Percentiles rank a stretch among this genome's conserved stretches.
Conservation (phyloP, 2,888 invertebrate species). For the Alloplasta piceator region DNA sequence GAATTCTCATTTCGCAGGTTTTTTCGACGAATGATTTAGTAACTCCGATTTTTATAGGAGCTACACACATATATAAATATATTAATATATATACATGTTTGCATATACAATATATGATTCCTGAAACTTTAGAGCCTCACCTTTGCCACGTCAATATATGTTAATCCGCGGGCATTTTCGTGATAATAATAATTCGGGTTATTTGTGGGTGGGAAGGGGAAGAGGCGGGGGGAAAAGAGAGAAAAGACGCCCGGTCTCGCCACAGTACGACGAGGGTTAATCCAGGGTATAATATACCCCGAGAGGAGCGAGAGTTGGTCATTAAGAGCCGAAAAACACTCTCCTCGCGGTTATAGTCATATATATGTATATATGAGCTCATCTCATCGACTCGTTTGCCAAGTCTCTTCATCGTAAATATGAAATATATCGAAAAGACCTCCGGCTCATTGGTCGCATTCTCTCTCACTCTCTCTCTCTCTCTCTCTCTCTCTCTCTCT, state of each 20-base stretch:
- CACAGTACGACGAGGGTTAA: constrained; percentile 70
- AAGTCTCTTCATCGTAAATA: constrained; percentile 79
- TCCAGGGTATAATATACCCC: constrained; percentile 46
- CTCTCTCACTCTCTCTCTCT: constrained; percentile 17
- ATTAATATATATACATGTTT: no score
- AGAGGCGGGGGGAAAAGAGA: constrained; percentile 62
- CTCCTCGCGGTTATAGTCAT: constrained; percentile 29
- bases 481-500: constrained; percentile 13
- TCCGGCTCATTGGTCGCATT: constrained; percentile 48
- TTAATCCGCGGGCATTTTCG: constrained; percentile 77
- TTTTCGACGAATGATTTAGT: constrained; percentile 77
- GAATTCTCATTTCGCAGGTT: constrained; percentile 13
- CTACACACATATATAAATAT: not conserved
- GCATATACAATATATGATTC: constrained; percentile 37
- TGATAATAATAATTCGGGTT: constrained; percentile 74
- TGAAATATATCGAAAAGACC: constrained; percentile 80
- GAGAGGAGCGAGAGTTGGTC: constrained; percentile 55
- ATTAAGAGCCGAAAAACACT: constrained; percentile 64
- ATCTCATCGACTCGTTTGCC: constrained; percentile 70
- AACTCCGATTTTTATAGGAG: constrained; percentile 76
- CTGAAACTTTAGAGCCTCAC: constrained; percentile 44
- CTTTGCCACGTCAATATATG: constrained; percentile 81
- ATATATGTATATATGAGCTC: constrained; percentile 34
- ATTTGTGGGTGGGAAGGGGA: constrained; percentile 64
- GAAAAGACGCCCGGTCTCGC: constrained; percentile 51